Conservation (phyloP, 23 tunicate genomes). For the Styela clava region DNA sequence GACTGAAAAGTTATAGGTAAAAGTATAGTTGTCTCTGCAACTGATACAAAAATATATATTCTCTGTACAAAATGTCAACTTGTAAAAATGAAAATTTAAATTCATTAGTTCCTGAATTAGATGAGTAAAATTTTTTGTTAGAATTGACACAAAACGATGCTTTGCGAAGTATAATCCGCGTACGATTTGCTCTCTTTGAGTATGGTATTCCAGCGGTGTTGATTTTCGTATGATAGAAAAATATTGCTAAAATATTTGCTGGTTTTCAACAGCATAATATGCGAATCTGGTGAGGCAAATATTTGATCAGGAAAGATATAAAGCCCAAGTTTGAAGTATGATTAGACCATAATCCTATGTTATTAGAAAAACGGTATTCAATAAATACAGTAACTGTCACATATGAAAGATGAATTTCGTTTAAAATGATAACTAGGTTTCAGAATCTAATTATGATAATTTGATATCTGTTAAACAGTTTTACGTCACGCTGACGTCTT, state of each 20-base stretch:
- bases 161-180: too few species aligned
- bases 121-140: not conserved
- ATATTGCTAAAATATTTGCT: not conserved
- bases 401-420: too few species aligned
- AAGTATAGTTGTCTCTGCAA: constrained; percentile 34
- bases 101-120: not conserved
- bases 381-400: too few species aligned
- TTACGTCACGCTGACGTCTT: not conserved
- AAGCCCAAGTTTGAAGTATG: not conserved
- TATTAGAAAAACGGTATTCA: not conserved
- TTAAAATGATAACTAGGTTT: too few species aligned
- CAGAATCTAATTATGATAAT: not conserved
- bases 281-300: too few species aligned
- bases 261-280: constrained; percentile 1
- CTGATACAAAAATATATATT: constrained; percentile 33
- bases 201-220: too few species aligned
- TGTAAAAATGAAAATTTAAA: not conserved
- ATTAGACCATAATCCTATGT: not conserved
- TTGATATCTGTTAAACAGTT: not conserved
- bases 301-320: not conserved
- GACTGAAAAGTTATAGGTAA: not conserved
- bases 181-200: too few species aligned
- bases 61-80: not conserved
- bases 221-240: not conserved
- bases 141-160: not conserved